Conservation (phyloP, 2,797 vertebrate species). For the Gymnodraco acuticeps region DNA sequence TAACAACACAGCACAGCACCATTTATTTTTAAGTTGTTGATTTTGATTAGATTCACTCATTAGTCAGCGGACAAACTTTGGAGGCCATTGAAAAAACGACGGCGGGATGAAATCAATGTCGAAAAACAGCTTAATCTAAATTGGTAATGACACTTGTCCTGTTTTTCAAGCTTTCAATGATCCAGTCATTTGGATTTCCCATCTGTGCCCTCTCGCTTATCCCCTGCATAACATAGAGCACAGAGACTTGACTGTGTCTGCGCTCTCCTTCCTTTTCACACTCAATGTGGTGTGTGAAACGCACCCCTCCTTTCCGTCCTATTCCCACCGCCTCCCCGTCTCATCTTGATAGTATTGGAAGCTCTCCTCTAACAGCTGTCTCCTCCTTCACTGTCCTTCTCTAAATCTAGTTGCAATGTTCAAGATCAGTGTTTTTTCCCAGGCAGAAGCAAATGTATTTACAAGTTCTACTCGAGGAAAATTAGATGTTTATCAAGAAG, state of each 20-base stretch:
- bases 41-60: slow-evolving; percentile 50
- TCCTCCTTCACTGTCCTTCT: slow-evolving; percentile 64
- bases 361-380: slow-evolving; percentile 79
- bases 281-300: slow-evolving; percentile 86
- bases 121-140: slow-evolving; percentile 73
- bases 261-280: slow-evolving; percentile 80
- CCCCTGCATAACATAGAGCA: slow-evolving; percentile 69
- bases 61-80: slow-evolving; percentile 35
- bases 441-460: slow-evolving; percentile 8
- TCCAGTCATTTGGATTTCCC: slow-evolving; percentile 81
- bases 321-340: slow-evolving; percentile 65
- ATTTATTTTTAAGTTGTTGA: slow-evolving; percentile 51
- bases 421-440: slow-evolving; percentile 25
- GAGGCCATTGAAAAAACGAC: slow-evolving; percentile 20
- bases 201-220: slow-evolving; percentile 84
- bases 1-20: slow-evolving; percentile 51
- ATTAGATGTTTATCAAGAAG: not conserved
- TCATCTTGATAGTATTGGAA: slow-evolving; percentile 77
- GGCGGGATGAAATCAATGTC: slow-evolving; percentile 50
- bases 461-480: slow-evolving; percentile 1
- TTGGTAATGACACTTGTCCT: slow-evolving; percentile 77
- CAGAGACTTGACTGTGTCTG: slow-evolving; percentile 71
- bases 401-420: slow-evolving; percentile 26
- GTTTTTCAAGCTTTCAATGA: slow-evolving; percentile 72
- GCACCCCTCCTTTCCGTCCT: slow-evolving; percentile 62